These are phyloP conservation scores for Leptinotarsa tumamoca DNA, from an alignment of 2,888 invertebrate genomes.

Conservation along the genomic window DNA sequence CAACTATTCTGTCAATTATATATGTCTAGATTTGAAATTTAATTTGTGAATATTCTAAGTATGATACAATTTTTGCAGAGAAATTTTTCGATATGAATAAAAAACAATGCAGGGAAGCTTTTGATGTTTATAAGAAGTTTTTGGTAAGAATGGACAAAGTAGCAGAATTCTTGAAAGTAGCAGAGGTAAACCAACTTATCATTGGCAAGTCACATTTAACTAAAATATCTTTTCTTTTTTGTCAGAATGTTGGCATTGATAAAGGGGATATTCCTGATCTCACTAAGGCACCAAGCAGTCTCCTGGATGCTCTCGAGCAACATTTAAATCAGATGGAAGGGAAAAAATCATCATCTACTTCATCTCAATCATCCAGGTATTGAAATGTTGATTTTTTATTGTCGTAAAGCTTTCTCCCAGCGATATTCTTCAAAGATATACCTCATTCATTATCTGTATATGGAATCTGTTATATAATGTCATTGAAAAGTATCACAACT, in stretches of 20 bases:
- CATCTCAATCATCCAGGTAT: conserved; percentile 49
- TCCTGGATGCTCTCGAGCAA: conserved; percentile 96
- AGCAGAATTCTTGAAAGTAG: conserved; percentile 95
- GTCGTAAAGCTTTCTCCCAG: too few relatives aligned
- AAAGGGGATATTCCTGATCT: conserved; percentile 98
- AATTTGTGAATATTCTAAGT: neutral
- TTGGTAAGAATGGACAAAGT: conserved; percentile 98
- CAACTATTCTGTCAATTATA: too few relatives aligned
- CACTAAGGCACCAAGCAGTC: conserved; percentile 96
- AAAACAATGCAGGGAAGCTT: conserved; percentile 96
- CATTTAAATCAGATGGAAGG: conserved; percentile 95
- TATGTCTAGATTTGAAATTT: neutral
- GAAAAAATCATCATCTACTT: conserved; percentile 75
- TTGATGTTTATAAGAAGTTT: conserved; percentile 99
- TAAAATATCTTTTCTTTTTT: conserved; percentile 49
- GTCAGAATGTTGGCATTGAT: conserved; percentile 92
- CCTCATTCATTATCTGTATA: neutral
- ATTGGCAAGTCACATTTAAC: neutral
- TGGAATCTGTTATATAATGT: neutral
- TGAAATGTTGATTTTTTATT: neutral
- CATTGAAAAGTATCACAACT: neutral
- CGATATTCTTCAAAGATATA: neutral
- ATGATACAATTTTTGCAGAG: conserved; percentile 70
- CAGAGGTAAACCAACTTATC: conserved; percentile 68
- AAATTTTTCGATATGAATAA: conserved; percentile 99